Percentiles rank a stretch among this genome's conserved stretches.
These are phyloP conservation scores for Pomatorhinus ruficollis DNA, from an alignment of 2,113 vertebrate genomes.

Conservation along the genomic window DNA sequence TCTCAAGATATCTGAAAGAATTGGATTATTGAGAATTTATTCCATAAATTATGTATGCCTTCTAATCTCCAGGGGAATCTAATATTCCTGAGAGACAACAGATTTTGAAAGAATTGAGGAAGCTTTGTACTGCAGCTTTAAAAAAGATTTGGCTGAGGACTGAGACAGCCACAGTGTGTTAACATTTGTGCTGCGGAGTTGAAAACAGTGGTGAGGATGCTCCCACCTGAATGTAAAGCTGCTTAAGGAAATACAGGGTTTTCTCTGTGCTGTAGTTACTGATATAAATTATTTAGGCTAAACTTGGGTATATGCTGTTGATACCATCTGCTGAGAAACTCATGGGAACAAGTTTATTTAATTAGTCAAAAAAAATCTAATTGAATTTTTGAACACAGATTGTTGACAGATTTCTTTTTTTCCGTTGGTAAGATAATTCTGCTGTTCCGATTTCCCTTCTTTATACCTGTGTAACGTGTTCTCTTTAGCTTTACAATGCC, in stretches of 20 bases:
- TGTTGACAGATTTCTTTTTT: neutral
- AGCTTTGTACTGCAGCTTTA: neutral
- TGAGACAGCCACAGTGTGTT: neutral
- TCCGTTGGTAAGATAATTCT: neutral
- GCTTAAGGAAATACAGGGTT: neutral
- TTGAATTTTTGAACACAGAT: neutral
- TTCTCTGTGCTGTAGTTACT: neutral
- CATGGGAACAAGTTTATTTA: neutral
- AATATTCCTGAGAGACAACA: neutral
- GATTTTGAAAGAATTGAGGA: neutral
- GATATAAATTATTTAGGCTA: neutral
- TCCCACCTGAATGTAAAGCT: neutral
- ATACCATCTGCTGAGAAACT: neutral
- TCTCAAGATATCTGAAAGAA: neutral
- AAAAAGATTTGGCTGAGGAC: neutral
- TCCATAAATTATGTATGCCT: neutral
- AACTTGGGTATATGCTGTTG: neutral
- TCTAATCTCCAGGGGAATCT: neutral
- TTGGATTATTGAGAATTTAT: neutral
- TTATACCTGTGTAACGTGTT: accelerated
- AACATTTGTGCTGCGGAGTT: neutral
- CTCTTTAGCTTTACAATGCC: neutral
- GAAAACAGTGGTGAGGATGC: neutral
- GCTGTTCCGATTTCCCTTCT: neutral
- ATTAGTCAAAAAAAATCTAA: neutral